Percentiles rank a stretch among this genome's conserved stretches.
Evolutionary conservation across 2,888 invertebrate genomes (phyloP).

Genomic region (Bedellia somnulentella): DNA sequence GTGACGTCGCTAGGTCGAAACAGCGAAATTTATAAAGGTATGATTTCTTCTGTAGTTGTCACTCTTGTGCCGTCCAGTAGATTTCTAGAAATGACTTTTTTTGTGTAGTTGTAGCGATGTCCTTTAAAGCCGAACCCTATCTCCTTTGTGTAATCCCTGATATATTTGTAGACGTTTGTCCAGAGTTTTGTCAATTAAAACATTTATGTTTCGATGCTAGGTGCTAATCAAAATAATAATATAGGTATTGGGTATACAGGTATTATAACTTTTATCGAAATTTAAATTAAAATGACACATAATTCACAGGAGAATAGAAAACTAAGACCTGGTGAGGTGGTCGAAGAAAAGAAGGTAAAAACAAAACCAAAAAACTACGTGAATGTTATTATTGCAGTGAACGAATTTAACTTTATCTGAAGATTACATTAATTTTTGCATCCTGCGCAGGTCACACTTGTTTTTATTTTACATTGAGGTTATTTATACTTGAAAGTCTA

Average conservation of each 20-base stretch:
- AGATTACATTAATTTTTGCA: conserved; percentile 47
- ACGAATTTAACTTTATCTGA: conserved; percentile 44
- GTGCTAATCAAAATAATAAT: too few relatives aligned
- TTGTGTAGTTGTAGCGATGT: conserved; percentile 22
- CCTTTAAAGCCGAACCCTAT: conserved; percentile 58
- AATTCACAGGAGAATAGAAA: conserved; percentile 80
- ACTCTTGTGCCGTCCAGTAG: conserved; percentile 26
- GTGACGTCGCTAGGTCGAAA: too few relatives aligned
- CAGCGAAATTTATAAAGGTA: conserved; percentile 4
- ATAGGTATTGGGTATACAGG: too few relatives aligned
- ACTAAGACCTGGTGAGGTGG: conserved; percentile 92
- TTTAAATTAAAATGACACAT: conserved; percentile 46
- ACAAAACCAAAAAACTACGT: conserved; percentile 38
- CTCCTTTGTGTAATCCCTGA: too few relatives aligned
- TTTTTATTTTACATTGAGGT: conserved; percentile 11
- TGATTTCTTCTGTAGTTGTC: conserved; percentile 9
- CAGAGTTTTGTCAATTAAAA: too few relatives aligned
- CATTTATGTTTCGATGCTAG: too few relatives aligned
- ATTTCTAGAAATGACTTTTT: conserved; percentile 10
- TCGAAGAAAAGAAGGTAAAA: conserved; percentile 93
- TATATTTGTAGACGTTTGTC: too few relatives aligned
- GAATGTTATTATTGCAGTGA: conserved; percentile 57
- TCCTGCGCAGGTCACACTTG: conserved; percentile 38
- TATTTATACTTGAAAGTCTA: too few relatives aligned
- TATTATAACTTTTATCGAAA: too few relatives aligned